A percentile compares a stretch with the other conserved stretches of the same genome.
Conservation (phyloP, 1,140 invertebrate species). For the Pseudachorutes palmiensis region DNA sequence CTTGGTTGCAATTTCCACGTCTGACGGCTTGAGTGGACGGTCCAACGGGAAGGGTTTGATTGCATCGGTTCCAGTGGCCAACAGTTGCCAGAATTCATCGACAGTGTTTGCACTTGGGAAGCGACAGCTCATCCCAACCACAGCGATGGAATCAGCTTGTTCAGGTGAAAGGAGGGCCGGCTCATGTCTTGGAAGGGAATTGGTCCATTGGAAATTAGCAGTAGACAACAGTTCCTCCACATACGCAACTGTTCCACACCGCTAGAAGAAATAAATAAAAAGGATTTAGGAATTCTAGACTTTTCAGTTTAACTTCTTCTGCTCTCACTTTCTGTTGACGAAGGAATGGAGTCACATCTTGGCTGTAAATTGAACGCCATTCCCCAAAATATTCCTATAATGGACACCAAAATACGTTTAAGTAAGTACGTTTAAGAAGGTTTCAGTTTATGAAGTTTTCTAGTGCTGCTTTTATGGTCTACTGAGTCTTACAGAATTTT, state of each 20-base stretch:
- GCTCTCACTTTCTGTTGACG: neutral
- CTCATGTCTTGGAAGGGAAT: neutral
- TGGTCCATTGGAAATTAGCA: neutral
- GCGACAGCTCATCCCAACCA: constrained; percentile 17
- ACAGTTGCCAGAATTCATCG: constrained; percentile 6
- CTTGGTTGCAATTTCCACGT: neutral
- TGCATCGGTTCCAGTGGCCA: neutral
- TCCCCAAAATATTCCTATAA: neutral
- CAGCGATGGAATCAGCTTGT: constrained; percentile 9
- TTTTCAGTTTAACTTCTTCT: neutral
- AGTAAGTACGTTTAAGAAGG: neutral
- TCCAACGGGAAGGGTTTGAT: neutral
- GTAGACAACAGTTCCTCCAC: neutral
- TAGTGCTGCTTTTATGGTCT: no score
- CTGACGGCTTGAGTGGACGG: neutral
- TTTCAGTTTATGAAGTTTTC: neutral
- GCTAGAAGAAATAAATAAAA: neutral
- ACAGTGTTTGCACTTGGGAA: constrained; percentile 12
- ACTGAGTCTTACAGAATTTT: no score
- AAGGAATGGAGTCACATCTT: neutral
- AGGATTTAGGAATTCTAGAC: no score
- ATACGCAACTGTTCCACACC: neutral
- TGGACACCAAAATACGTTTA: neutral
- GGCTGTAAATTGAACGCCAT: neutral
- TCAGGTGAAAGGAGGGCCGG: neutral